Percentiles rank a stretch among this genome's conserved stretches.
Evolutionary conservation across 2,888 invertebrate species (phyloP).

Genomic region (Nephrotoma guestfalica): DNA sequence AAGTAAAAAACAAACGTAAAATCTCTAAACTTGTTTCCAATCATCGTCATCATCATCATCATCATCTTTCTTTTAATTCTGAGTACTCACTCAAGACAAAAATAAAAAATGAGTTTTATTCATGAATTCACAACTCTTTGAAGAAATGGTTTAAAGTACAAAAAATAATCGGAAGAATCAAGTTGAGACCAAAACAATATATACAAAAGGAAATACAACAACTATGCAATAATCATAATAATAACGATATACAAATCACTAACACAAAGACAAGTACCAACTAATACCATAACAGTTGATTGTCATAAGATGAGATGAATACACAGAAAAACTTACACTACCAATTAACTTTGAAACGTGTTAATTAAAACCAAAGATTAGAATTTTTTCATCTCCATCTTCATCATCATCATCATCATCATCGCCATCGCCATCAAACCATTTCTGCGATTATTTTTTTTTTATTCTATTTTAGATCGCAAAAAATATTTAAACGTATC

Average conservation of each 20-base stretch:
- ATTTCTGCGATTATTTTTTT: not conserved
- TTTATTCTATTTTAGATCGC: not conserved
- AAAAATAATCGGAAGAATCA: not conserved
- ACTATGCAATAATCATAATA: not conserved
- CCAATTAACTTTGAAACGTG: slow-evolving; percentile 7
- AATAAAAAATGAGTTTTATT: not conserved
- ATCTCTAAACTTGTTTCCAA: slow-evolving; percentile 3
- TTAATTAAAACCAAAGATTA: slow-evolving; percentile 5
- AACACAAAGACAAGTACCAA: not conserved
- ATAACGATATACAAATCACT: not conserved
- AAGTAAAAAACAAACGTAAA: not conserved
- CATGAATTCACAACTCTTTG: not conserved
- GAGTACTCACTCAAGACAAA: not conserved
- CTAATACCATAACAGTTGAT: not conserved
- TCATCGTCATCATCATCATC: slow-evolving; percentile 1
- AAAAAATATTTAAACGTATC: not conserved
- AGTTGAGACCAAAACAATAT: not conserved
- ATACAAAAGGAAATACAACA: not conserved
- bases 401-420: not conserved
- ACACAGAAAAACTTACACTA: not conserved
- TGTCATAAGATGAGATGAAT: not conserved
- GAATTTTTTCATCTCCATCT: not conserved
- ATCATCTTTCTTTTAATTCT: not conserved
- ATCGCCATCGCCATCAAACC: not conserved
- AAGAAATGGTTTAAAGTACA: not conserved